phyloP scores from a whole-genome alignment of 2,797 vertebrate species.

The Cyclura pinguis region DNA sequence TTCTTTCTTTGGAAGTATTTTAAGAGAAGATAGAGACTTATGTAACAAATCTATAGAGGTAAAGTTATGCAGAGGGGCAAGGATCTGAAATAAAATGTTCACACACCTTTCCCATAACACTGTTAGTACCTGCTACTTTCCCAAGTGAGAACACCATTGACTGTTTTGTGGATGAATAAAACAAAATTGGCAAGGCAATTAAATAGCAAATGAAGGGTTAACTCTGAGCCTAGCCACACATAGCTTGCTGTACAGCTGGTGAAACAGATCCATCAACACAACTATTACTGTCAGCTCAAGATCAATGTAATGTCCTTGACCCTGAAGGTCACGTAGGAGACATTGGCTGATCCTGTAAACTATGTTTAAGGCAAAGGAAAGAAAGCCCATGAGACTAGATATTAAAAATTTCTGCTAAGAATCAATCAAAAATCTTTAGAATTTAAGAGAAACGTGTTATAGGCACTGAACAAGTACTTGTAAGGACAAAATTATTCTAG shows the following conservation, averaged over 20 bases:
- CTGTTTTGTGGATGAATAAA: constrained; percentile 7
- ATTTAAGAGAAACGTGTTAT: neutral
- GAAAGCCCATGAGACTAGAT: constrained; percentile 55
- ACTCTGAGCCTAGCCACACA: constrained; percentile 49
- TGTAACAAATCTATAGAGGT: neutral
- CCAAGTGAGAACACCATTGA: constrained; percentile 12
- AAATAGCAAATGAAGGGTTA: constrained; percentile 67
- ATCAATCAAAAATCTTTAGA: constrained; percentile 1
- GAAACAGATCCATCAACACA: constrained; percentile 92
- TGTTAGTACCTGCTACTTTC: neutral
- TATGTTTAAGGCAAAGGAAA: constrained; percentile 41
- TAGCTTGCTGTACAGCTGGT: constrained; percentile 87
- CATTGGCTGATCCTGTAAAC: constrained; percentile 63
- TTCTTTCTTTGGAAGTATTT: neutral
- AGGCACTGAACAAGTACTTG: neutral
- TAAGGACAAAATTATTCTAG: neutral
- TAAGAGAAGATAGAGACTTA: neutral
- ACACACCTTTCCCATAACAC: constrained; percentile 29
- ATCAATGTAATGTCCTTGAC: constrained; percentile 85
- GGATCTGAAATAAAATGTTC: constrained; percentile 23
- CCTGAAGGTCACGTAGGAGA: constrained; percentile 82
- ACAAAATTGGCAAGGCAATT: neutral
- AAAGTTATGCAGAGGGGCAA: neutral
- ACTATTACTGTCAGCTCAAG: constrained; percentile 93
- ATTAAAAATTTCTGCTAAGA: constrained; percentile 51